Conservation (phyloP, 2,797 vertebrate genomes). For the Lithobates sylvaticus region DNA sequence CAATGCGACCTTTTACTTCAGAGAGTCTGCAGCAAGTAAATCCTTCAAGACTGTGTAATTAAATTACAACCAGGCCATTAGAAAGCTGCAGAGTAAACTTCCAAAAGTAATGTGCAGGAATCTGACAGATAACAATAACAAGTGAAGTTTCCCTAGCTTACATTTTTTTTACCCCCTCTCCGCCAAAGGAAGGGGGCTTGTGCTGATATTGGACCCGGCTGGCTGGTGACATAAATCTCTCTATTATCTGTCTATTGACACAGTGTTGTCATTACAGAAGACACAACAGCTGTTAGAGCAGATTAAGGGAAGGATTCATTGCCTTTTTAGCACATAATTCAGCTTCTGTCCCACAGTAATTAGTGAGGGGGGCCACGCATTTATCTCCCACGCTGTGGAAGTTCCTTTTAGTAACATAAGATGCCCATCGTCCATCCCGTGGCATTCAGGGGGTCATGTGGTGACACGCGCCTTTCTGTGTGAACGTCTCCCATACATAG, state of each 20-base stretch:
- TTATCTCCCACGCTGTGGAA: constrained; percentile 21
- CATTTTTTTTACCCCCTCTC: too few species aligned
- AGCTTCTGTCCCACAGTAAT: constrained; percentile 53
- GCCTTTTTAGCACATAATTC: constrained; percentile 56
- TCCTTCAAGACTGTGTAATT: not conserved
- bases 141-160: not conserved
- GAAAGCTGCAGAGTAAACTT: not conserved
- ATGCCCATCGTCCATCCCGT: not conserved
- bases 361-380: constrained; percentile 21
- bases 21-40: not conserved
- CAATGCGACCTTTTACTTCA: too few species aligned
- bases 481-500: not conserved
- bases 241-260: constrained; percentile 57
- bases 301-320: constrained; percentile 49
- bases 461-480: not conserved
- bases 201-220: too few species aligned
- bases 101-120: not conserved
- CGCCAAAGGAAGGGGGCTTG: too few species aligned
- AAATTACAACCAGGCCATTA: not conserved
- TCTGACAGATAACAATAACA: not conserved
- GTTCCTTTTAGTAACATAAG: constrained; percentile 2
- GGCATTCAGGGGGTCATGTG: not conserved
- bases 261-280: constrained; percentile 42
- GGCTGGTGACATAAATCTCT: constrained; percentile 35
- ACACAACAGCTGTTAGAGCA: constrained; percentile 48